Percentiles rank a stretch among this genome's conserved stretches.
phyloP scores from a whole-genome alignment of 2,797 vertebrate genomes.

The Margarornis squamiger region DNA sequence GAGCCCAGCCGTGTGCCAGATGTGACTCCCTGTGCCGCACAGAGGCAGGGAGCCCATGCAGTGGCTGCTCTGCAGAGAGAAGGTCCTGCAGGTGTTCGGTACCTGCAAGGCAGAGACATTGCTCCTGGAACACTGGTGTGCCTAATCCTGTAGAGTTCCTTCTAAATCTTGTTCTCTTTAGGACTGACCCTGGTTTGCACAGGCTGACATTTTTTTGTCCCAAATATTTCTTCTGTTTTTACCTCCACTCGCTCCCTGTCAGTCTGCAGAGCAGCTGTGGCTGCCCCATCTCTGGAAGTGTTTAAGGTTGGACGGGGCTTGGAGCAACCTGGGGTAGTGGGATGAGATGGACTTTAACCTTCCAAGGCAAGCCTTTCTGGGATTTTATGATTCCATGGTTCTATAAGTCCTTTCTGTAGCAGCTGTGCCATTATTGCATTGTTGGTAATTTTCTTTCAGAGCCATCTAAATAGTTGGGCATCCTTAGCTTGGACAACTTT shows the following conservation, averaged over 20 bases:
- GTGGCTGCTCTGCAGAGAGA: accelerated
- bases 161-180: slow-evolving; percentile 6
- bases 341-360: background rate
- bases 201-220: slow-evolving; percentile 62
- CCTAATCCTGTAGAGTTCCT: background rate
- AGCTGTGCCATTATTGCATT: accelerated
- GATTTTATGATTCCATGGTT: accelerated
- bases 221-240: slow-evolving; percentile 44
- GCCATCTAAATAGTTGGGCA: accelerated
- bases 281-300: background rate
- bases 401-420: accelerated
- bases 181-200: background rate
- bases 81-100: background rate
- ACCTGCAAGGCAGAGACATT: background rate
- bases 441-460: background rate
- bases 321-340: accelerated
- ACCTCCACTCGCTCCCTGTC: slow-evolving; percentile 6
- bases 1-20: accelerated
- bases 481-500: accelerated
- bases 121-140: background rate
- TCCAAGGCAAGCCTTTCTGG: accelerated
- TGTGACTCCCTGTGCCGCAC: background rate
- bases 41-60: accelerated
- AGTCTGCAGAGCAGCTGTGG: background rate
- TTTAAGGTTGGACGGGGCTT: accelerated